phyloP scores from a whole-genome alignment of 2,888 invertebrate species.

The Protophormia terraenovae region DNA sequence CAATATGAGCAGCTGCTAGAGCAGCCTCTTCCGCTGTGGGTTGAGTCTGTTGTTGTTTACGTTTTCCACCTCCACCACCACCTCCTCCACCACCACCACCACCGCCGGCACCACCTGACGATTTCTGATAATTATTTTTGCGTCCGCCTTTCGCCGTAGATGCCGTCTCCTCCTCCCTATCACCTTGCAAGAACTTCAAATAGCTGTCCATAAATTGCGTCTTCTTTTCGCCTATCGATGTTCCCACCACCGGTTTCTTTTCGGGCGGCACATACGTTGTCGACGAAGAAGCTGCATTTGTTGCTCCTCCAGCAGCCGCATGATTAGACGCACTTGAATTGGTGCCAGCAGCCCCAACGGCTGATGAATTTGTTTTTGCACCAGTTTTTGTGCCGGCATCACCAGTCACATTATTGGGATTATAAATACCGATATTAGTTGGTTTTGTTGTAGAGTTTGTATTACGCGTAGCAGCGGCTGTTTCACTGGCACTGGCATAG shows the following conservation, averaged over 20 bases:
- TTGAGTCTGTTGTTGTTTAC: conserved; percentile 57
- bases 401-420: conserved; percentile 72
- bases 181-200: conserved; percentile 88
- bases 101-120: conserved; percentile 67
- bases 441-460: conserved; percentile 75
- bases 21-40: conserved; percentile 56
- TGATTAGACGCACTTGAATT: conserved; percentile 67
- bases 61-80: conserved; percentile 61
- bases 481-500: conserved; percentile 73
- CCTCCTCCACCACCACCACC: conserved; percentile 49
- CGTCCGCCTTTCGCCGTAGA: conserved; percentile 82
- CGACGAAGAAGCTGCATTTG: conserved; percentile 49
- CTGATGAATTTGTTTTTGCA: conserved; percentile 53
- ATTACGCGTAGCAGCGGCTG: conserved; percentile 57
- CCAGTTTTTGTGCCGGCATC: conserved; percentile 44
- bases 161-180: conserved; percentile 90
- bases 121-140: conserved; percentile 78
- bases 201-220: conserved; percentile 93
- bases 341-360: conserved; percentile 12
- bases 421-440: conserved; percentile 79
- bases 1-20: conserved; percentile 70
- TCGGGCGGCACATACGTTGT: conserved; percentile 71
- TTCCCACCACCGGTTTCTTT: conserved; percentile 77
- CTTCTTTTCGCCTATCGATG: conserved; percentile 78
- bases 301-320: conserved; percentile 68